Conservation (phyloP, 2,113 vertebrate species). For the Anser cygnoides region DNA sequence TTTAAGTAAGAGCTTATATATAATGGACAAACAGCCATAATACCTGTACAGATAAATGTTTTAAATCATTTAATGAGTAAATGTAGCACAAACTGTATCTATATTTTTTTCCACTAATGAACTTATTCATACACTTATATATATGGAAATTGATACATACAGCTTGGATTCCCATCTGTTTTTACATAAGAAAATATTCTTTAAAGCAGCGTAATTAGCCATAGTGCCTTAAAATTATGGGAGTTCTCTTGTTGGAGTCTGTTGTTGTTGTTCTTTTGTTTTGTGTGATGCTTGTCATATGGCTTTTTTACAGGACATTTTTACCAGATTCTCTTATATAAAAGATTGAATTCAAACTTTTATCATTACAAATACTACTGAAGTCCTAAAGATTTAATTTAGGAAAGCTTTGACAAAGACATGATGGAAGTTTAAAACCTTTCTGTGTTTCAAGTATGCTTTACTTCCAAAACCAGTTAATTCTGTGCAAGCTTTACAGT, state of each 20-base stretch:
- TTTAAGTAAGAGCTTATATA: too few relatives aligned
- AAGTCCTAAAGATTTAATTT: neutral
- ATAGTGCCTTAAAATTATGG: neutral
- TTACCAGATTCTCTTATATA: neutral
- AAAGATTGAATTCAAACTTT: neutral
- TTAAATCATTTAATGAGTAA: neutral
- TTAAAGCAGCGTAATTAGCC: neutral
- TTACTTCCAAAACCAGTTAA: neutral
- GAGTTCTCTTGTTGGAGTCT: neutral
- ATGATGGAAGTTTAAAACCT: neutral
- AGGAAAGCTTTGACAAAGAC: neutral
- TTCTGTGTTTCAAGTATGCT: neutral
- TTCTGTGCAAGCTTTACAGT: neutral
- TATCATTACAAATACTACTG: neutral
- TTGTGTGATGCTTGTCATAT: neutral
- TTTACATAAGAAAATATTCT: neutral
- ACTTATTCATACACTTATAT: neutral
- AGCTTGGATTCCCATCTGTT: too few relatives aligned
- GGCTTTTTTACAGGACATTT: neutral
- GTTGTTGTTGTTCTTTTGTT: neutral
- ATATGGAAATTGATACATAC: too few relatives aligned
- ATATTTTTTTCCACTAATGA: neutral
- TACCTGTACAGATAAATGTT: neutral
- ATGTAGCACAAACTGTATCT: neutral
- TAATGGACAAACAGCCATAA: neutral